Evolutionary conservation across 2,888 invertebrate genomes (phyloP).

Genomic region (Sinhomidia bicolor): DNA sequence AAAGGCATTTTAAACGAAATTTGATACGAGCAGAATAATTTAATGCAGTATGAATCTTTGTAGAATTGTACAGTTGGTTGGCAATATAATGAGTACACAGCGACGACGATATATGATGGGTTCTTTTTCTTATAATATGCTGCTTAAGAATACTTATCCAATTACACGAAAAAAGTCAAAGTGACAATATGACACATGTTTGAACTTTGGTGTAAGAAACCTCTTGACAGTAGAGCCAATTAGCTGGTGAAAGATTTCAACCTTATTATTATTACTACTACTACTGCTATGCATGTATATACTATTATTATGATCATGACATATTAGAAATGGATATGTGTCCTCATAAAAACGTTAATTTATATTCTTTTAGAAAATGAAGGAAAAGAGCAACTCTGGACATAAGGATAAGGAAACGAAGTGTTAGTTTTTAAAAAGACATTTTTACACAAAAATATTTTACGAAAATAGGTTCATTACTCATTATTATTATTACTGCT

Average conservation of each 20-base stretch:
- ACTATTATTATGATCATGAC: not conserved
- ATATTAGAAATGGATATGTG: not conserved
- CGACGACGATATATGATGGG: not conserved
- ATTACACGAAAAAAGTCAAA: not conserved
- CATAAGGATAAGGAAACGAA: not conserved
- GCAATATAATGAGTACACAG: not conserved
- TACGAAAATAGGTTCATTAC: not conserved
- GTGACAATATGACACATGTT: constrained; percentile 5
- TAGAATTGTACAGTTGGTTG: not conserved
- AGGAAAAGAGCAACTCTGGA: not conserved
- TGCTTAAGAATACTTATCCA: not conserved
- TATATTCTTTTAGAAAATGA: not conserved
- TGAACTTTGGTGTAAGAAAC: not conserved
- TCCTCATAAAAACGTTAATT: not conserved
- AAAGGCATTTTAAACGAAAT: constrained; percentile 14
- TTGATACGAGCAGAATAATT: constrained; percentile 53
- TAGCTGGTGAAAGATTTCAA: constrained; percentile 62
- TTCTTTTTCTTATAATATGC: not conserved
- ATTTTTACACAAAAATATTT: not conserved
- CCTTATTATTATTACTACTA: not conserved
- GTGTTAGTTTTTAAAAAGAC: not conserved
- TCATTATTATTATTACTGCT: not conserved
- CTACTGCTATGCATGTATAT: no score
- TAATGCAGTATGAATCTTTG: not conserved
- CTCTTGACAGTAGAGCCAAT: constrained; percentile 60